Evolutionary conservation across 2,797 vertebrate genomes (phyloP).

Genomic region (Agapornis canus): DNA sequence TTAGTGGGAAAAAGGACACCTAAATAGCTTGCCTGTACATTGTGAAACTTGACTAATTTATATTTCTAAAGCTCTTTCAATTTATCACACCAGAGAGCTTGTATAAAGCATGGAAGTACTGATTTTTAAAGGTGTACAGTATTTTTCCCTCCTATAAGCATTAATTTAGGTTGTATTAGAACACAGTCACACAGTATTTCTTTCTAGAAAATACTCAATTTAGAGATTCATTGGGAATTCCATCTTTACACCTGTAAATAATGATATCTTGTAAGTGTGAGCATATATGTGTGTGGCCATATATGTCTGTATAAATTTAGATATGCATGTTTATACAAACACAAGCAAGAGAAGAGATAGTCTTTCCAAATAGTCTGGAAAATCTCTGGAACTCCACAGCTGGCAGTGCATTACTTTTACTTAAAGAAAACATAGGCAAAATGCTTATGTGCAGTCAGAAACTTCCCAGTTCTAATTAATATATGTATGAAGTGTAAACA

Average conservation of each 20-base stretch:
- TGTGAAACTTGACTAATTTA: neutral
- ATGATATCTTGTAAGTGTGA: neutral
- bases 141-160: neutral
- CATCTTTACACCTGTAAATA: slow-evolving; percentile 29
- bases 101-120: neutral
- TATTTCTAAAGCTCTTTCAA: neutral
- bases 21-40: neutral
- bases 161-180: neutral
- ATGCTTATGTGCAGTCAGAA: slow-evolving; percentile 35
- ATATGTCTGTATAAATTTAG: neutral
- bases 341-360: neutral
- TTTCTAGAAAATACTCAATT: neutral
- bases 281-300: neutral
- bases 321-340: neutral
- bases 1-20: neutral
- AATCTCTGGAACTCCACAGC: neutral
- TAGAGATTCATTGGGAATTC: neutral
- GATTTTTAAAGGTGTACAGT: neutral
- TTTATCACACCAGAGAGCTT: neutral
- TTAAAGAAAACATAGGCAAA: neutral
- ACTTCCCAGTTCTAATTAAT: slow-evolving; percentile 31
- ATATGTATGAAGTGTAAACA: slow-evolving; percentile 46
- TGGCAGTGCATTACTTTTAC: slow-evolving; percentile 18
- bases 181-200: neutral
- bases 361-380: slow-evolving; percentile 36